A percentile compares a stretch with the other conserved stretches of the same genome.
phyloP scores from a whole-genome alignment of 2,797 vertebrate species.

The Okamejei kenojei region DNA sequence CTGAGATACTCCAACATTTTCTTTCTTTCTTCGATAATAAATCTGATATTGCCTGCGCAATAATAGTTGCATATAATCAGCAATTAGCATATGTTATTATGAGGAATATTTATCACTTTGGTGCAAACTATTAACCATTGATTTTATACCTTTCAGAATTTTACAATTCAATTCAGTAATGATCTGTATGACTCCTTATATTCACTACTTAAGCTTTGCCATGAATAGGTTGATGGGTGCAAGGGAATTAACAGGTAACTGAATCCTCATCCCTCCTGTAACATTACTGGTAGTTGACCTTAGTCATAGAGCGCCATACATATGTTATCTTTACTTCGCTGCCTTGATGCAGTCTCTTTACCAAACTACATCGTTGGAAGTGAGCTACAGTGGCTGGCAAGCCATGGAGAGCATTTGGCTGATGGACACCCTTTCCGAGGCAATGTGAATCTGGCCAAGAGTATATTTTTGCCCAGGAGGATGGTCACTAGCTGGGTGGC shows the following conservation, averaged over 20 bases:
- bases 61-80: neutral
- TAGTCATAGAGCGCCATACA: neutral
- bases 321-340: neutral
- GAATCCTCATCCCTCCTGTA: neutral
- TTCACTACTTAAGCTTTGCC: neutral
- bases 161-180: neutral
- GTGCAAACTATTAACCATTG: too few relatives aligned
- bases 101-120: neutral
- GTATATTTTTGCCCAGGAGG: neutral
- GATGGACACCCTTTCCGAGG: too few relatives aligned
- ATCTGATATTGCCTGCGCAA: neutral
- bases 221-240: neutral
- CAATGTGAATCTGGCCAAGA: too few relatives aligned
- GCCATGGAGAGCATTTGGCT: too few relatives aligned
- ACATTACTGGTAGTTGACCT: neutral
- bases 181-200: neutral
- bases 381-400: neutral
- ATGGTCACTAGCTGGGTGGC: neutral
- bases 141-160: neutral
- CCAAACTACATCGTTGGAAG: neutral
- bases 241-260: neutral
- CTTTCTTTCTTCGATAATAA: neutral
- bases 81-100: neutral
- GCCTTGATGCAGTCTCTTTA: neutral
- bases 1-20: too few relatives aligned